Evolutionary conservation across 2,797 vertebrate genomes (phyloP), one percentile per base, ranked within the genome.

Genomic region (Chelon auratus): DNA sequence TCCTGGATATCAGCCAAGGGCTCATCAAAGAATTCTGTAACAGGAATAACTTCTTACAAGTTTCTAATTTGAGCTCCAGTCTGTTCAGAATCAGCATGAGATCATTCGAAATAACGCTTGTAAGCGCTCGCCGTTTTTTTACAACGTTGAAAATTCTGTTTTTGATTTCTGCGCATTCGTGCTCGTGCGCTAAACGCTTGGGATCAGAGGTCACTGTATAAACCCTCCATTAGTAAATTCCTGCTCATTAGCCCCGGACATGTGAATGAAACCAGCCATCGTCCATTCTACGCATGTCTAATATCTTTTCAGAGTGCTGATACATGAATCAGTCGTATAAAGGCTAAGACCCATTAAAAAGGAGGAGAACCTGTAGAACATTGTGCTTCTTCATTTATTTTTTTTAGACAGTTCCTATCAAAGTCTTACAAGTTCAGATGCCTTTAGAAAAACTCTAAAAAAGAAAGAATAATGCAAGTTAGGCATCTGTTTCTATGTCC

Each of bases 191-290:
- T 52, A 14, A 64, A 13, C 11, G 3, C 24, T 18, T 0, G 2
- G 45, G 75, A 80, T 82, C 77, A 90, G 74, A 91, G 80, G 86
- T 82, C 78, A 54, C 66, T 55, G 88, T 68, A 89, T 92, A 87
- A 92, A 89, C 69, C 53, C 47, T 55, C 83, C 89, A 90, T 91
- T 90, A 79, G 76, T 85, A 81, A 76, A 15, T 68, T 80, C 30
- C 53, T 81, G 79, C 63, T 80, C 73, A 48, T 80, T 55, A 71
- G 79, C 53, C 36, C 24, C 0, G 8, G 84, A 85, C 85, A 84
- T 82, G 54, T 89, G 83, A 90, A 92, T 83, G 65, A 57, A 67
- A 40, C 36, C 47, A 18, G 61, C 47, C 62, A 33, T 75, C 79
- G 68, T 85, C 77, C 69, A 81, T 89, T 87, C 67, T 85, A 56